These are phyloP conservation scores for Ennomos erosarius DNA, from an alignment of 2,888 invertebrate genomes.

Conservation along the genomic window DNA sequence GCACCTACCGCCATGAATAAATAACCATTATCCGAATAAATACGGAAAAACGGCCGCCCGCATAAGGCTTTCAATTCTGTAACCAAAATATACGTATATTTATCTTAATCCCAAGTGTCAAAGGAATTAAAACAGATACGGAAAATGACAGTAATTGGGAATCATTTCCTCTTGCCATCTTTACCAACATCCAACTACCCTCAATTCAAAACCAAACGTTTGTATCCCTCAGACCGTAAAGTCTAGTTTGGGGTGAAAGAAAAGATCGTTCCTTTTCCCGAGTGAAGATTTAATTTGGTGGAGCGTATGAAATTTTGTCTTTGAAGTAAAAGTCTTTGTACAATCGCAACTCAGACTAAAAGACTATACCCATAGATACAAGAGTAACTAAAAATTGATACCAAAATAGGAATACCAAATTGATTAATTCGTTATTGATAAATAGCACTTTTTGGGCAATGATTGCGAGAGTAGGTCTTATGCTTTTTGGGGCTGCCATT, in stretches of 20 bases:
- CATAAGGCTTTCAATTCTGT: constrained; percentile 19
- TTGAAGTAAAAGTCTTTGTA: constrained; percentile 30
- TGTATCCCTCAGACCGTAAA: neutral
- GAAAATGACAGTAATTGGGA: constrained; percentile 50
- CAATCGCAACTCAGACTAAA: constrained; percentile 15
- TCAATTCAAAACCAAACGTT: neutral
- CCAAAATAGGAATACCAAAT: too few species aligned
- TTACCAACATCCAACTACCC: constrained; percentile 8
- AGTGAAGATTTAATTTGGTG: constrained; percentile 19
- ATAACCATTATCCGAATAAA: constrained; percentile 4
- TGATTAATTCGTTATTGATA: too few species aligned
- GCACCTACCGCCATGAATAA: too few species aligned
- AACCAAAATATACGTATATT: constrained; percentile 25
- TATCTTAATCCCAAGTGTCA: constrained; percentile 37
- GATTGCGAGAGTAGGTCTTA: too few species aligned
- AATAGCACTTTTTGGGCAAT: too few species aligned
- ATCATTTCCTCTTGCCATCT: constrained; percentile 46
- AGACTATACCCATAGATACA: too few species aligned
- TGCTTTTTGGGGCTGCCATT: too few species aligned
- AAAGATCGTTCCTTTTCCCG: constrained; percentile 1
- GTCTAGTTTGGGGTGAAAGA: constrained; percentile 2
- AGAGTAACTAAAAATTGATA: too few species aligned
- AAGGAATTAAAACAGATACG: constrained; percentile 50
- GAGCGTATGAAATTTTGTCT: constrained; percentile 27
- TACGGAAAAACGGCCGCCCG: constrained; percentile 19